Conservation (phyloP, 2,113 vertebrate species). For the Solea senegalensis region DNA sequence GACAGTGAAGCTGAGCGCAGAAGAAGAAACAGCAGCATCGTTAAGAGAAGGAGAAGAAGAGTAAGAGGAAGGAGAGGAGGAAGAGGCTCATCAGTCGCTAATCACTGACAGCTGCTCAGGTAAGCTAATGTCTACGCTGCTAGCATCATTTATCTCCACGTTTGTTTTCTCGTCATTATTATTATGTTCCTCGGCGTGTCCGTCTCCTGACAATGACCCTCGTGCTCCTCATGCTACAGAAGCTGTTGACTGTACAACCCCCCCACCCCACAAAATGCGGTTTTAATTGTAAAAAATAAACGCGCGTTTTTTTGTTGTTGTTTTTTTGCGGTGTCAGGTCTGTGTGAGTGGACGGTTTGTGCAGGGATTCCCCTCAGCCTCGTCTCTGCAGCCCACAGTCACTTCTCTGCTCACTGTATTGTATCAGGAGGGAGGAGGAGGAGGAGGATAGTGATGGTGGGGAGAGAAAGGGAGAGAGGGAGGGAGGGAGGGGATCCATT, state of each 20-base stretch:
- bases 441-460: not conserved
- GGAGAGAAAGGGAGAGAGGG: too few relatives aligned
- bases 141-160: not conserved
- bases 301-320: not conserved
- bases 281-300: too few relatives aligned
- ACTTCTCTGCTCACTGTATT: not conserved
- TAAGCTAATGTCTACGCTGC: conserved; percentile 26
- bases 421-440: not conserved
- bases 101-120: conserved; percentile 58
- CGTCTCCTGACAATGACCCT: conserved; percentile 26
- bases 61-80: conserved; percentile 15
- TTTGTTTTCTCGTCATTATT: not conserved
- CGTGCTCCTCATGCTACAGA: too few relatives aligned
- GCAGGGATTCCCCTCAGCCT: conserved; percentile 66
- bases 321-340: conserved; percentile 18
- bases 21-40: conserved; percentile 45
- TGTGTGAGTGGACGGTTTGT: not conserved
- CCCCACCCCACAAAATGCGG: too few relatives aligned
- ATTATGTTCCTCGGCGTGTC: not conserved
- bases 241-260: too few relatives aligned
- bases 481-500: conserved; percentile 14
- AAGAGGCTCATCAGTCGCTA: conserved; percentile 11
- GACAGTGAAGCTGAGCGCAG: conserved; percentile 50
- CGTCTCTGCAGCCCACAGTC: conserved; percentile 47
- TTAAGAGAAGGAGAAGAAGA: conserved; percentile 10